Evolutionary conservation across 2,113 vertebrate species (phyloP), one percentile per base, ranked within the genome.

Genomic region (Diadophis punctatus): DNA sequence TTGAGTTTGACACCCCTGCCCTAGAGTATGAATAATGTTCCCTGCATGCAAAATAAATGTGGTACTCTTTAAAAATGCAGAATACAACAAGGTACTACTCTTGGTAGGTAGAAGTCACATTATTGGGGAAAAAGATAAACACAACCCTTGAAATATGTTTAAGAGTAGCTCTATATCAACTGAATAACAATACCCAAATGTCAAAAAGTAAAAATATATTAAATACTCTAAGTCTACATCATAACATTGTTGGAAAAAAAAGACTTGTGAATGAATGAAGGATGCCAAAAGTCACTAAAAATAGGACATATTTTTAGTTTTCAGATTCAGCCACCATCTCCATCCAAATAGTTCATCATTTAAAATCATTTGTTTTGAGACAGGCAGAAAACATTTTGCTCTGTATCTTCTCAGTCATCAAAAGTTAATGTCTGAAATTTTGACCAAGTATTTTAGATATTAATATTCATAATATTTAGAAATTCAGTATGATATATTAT

Each of bases 401-500:
- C n/a, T 86, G 60, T 48, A 49, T 46, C 53, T 87, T 10, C 11
- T 46, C 46, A 87, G 8, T n/a, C 46, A 87, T 14, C 51, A 12
- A 91, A 91, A 49, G 8, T 87, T 49, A 91, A 52, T 56, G n/a
- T n/a, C 46, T 86, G n/a, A 39, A 53, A 55, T 48, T 87, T 34
- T 25, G 30, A 68, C n/a, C 55, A 52, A 52, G 34, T 63, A 87
- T 63, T 27, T n/a, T 63, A 34, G 8, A 39, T 39, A 30, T 74
- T 88, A 46, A 88, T 53, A 92, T 87, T 88, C 60, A 88, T 68
- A 86, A 88, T 68, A 86, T 63, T 34, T 86, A 18, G 53, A 91
- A 91, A 86, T 86, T 5, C 80, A 86, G 46, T 80, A 91, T n/a
- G 85, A 8, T 80, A 86, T n/a, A n/a, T n/a, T n/a, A n/a, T 25